A percentile compares a stretch with the other conserved stretches of the same genome.
These are phyloP conservation scores for Nycteola revayana DNA, from an alignment of 2,888 invertebrate genomes.

Conservation along the genomic window DNA sequence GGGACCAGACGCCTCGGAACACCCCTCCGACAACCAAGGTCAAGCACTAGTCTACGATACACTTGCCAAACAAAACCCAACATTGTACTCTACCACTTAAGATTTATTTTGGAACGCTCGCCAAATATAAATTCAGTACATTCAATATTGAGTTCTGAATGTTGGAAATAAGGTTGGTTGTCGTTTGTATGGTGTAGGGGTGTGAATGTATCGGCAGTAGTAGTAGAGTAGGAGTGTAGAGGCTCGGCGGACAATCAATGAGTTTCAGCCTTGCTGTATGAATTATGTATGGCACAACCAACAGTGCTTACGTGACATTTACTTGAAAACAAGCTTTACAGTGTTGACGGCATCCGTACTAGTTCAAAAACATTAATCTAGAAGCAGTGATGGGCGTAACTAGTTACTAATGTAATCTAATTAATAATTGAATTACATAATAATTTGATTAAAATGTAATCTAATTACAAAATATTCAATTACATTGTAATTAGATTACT, in stretches of 20 bases:
- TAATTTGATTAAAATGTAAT: too few relatives aligned
- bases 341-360: conserved; percentile 25
- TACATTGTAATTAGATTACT: too few relatives aligned
- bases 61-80: conserved; percentile 30
- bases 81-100: conserved; percentile 23
- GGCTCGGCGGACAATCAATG: conserved; percentile 65
- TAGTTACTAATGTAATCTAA: too few relatives aligned
- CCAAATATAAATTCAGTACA: conserved; percentile 16
- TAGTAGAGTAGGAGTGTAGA: conserved; percentile 38
- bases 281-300: conserved; percentile 53
- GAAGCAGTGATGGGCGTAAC: too few relatives aligned
- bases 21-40: conserved; percentile 66
- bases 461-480: too few relatives aligned
- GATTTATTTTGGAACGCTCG: conserved; percentile 28
- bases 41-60: conserved; percentile 47
- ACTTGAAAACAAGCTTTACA: conserved; percentile 42
- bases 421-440: too few relatives aligned
- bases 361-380: too few relatives aligned
- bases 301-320: conserved; percentile 39
- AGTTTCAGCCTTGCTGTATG: conserved; percentile 55
- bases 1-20: conserved; percentile 53
- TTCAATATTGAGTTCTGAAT: conserved; percentile 28
- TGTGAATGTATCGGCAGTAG: conserved; percentile 32
- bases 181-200: conserved; percentile 21
- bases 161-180: conserved; percentile 31